A percentile compares a stretch with the other conserved stretches of the same genome.
phyloP scores from a whole-genome alignment of 2,797 vertebrate species.

The Poecilia velifera region DNA sequence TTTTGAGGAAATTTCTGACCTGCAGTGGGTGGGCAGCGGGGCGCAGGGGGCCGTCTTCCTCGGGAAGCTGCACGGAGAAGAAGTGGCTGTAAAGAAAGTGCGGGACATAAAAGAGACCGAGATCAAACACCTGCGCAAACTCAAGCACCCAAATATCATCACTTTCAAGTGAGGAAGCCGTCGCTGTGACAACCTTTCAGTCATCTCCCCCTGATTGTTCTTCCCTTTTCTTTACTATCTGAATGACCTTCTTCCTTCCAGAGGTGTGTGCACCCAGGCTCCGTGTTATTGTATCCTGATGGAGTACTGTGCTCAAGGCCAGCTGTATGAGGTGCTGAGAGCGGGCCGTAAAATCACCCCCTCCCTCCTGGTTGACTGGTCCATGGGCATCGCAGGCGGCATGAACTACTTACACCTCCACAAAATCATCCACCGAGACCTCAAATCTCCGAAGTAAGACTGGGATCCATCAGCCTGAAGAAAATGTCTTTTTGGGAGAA shows the following conservation, averaged over 20 bases:
- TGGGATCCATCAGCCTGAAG: not conserved
- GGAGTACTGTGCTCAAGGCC: slow-evolving; percentile 98
- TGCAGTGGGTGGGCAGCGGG: slow-evolving; percentile 97
- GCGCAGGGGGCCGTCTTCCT: slow-evolving; percentile 96
- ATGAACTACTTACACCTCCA: slow-evolving; percentile 99
- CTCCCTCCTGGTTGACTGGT: slow-evolving; percentile 94
- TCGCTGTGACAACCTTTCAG: slow-evolving; percentile 7
- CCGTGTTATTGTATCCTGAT: slow-evolving; percentile 98
- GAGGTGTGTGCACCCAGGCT: slow-evolving; percentile 96
- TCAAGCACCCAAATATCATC: slow-evolving; percentile 97
- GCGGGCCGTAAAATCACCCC: slow-evolving; percentile 94
- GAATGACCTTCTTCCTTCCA: slow-evolving; percentile 55
- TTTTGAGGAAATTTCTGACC: slow-evolving; percentile 96
- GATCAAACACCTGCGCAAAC: slow-evolving; percentile 95
- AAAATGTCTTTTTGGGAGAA: not conserved
- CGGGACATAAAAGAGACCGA: slow-evolving; percentile 96
- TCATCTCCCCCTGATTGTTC: slow-evolving; percentile 5
- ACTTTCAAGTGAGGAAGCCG: slow-evolving; percentile 90
- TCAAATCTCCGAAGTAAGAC: slow-evolving; percentile 95
- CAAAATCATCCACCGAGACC: slow-evolving; percentile 98
- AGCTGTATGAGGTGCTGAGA: slow-evolving; percentile 94
- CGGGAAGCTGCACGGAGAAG: slow-evolving; percentile 93
- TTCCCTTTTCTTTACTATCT: slow-evolving; percentile 3
- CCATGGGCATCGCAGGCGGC: slow-evolving; percentile 97
- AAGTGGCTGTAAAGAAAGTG: slow-evolving; percentile 97